These are phyloP conservation scores for Mya arenaria DNA, from an alignment of 1,140 invertebrate genomes.

Conservation along the genomic window DNA sequence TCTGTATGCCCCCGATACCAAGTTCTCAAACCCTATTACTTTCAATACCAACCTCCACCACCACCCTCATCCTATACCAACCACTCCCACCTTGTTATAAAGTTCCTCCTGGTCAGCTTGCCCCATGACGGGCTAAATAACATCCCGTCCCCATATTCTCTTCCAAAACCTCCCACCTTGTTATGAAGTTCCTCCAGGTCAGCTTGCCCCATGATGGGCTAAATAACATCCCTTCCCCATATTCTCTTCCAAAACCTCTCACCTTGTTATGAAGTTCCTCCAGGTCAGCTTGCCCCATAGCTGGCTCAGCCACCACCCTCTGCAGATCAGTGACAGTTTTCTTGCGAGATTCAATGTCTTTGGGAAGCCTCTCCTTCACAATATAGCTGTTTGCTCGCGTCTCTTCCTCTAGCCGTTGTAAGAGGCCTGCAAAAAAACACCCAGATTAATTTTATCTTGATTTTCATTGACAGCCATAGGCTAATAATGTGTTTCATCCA, in stretches of 20 bases:
- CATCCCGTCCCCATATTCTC: conserved; percentile 81
- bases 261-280: conserved; percentile 86
- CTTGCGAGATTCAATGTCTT: conserved; percentile 85
- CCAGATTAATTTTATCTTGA: too few species aligned
- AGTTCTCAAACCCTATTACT: background rate
- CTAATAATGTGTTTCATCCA: too few species aligned
- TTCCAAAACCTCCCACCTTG: conserved; percentile 81
- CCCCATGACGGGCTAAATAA: conserved; percentile 86
- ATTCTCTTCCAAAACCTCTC: too few species aligned
- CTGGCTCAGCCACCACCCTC: conserved; percentile 85
- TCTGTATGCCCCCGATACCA: too few species aligned
- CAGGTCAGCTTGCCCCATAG: conserved; percentile 87
- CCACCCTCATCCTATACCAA: background rate
- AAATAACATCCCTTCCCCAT: conserved; percentile 83
- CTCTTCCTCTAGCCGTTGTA: conserved; percentile 90
- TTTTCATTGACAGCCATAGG: too few species aligned
- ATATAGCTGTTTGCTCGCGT: conserved; percentile 89
- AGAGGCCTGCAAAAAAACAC: too few species aligned
- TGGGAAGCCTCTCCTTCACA: conserved; percentile 89
- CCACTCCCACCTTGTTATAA: conserved; percentile 83
- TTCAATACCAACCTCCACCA: background rate
- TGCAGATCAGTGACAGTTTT: conserved; percentile 87
- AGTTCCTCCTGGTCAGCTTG: conserved; percentile 86
- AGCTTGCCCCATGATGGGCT: conserved; percentile 86
- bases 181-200: conserved; percentile 86